Evolutionary conservation across 2,888 invertebrate species (phyloP).

Genomic region (Subacronicta megacephala): DNA sequence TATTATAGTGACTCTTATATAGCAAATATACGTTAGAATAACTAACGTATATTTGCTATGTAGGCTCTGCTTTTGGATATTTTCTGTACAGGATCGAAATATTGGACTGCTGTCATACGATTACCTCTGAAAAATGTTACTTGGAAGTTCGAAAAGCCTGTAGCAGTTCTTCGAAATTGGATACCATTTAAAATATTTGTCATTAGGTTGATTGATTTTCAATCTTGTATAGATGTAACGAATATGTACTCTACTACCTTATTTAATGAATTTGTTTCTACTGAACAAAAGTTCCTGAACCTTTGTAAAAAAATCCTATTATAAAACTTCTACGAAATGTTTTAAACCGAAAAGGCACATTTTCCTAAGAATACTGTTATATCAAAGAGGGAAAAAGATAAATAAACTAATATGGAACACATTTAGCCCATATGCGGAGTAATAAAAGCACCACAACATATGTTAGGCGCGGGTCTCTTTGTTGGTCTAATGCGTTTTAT

Average conservation of each 20-base stretch:
- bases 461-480: conserved; percentile 34
- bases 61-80: conserved; percentile 18
- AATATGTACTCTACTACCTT: too few species aligned
- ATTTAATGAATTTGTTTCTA: too few species aligned
- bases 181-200: too few species aligned
- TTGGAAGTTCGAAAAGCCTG: too few species aligned
- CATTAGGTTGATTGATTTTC: too few species aligned
- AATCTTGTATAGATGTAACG: too few species aligned
- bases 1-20: conserved; percentile 53
- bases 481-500: conserved; percentile 57
- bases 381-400: conserved; percentile 29
- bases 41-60: conserved; percentile 31
- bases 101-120: too few species aligned
- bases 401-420: conserved; percentile 56
- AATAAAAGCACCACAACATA: conserved; percentile 54
- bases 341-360: conserved; percentile 1
- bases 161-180: too few species aligned
- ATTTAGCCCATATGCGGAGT: conserved; percentile 52
- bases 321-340: background rate
- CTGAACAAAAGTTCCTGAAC: too few species aligned
- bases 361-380: conserved; percentile 4
- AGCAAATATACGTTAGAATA: too few species aligned
- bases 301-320: background rate
- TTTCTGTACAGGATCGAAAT: conserved; percentile 1
- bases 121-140: too few species aligned